phyloP scores from a whole-genome alignment of 2,888 invertebrate genomes.

The Diogma glabrata region DNA sequence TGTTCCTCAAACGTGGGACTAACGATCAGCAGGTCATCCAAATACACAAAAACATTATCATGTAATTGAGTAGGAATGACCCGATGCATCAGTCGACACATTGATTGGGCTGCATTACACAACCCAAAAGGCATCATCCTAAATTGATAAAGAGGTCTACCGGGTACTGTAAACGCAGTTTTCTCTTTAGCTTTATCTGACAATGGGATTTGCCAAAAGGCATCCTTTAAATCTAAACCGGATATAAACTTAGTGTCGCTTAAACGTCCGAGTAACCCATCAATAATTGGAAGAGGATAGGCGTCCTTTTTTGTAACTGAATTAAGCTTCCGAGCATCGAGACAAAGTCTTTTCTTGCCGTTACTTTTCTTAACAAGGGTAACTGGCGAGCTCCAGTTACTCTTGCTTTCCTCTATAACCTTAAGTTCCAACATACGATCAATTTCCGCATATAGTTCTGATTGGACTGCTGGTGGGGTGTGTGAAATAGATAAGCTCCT shows the following conservation, averaged over 20 bases:
- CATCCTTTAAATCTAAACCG: neutral
- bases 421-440: neutral
- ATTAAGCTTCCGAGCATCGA: neutral
- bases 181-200: neutral
- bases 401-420: neutral
- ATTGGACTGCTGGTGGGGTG: neutral
- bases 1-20: neutral
- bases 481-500: too few relatives aligned
- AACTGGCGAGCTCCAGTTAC: neutral
- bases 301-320: neutral
- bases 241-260: neutral
- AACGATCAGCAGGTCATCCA: neutral
- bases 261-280: neutral
- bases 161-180: neutral
- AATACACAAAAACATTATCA: neutral
- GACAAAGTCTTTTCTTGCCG: neutral
- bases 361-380: neutral
- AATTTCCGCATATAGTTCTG: neutral
- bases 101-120: neutral
- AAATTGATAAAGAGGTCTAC: neutral
- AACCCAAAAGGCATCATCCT: neutral
- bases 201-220: neutral
- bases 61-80: neutral
- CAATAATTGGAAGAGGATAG: neutral
- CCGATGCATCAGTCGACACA: neutral